These are phyloP conservation scores for Eulemur rufifrons DNA, from an alignment of 2,113 vertebrate species.

Conservation along the genomic window DNA sequence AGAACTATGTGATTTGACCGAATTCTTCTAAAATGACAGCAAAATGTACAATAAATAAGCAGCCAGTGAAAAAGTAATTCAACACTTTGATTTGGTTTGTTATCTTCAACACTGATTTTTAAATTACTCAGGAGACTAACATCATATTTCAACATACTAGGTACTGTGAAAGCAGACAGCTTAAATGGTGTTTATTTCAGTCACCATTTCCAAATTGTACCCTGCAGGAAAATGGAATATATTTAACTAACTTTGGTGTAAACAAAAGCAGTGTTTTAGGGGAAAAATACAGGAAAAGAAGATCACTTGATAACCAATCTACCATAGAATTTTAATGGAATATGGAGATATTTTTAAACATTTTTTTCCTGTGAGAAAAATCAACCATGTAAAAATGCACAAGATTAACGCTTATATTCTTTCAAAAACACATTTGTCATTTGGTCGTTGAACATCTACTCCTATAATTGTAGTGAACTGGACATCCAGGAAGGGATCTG, in stretches of 20 bases:
- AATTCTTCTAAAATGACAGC: constrained; percentile 31
- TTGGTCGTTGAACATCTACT: background rate
- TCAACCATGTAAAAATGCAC: background rate
- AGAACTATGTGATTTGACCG: background rate
- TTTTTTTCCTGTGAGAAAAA: constrained; percentile 33
- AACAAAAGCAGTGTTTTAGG: constrained; percentile 62
- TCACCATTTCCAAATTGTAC: constrained; percentile 63
- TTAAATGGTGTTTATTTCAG: constrained; percentile 67
- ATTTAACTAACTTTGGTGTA: constrained; percentile 70
- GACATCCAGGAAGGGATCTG: background rate
- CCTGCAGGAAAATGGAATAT: constrained; percentile 53
- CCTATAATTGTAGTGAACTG: background rate
- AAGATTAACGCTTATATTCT: constrained; percentile 23
- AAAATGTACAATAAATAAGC: constrained; percentile 32
- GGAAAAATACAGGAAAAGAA: background rate
- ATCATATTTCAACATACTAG: constrained; percentile 47
- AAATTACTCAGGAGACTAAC: constrained; percentile 67
- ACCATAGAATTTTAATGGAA: constrained; percentile 48
- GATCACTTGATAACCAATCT: constrained; percentile 50
- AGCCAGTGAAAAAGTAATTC: constrained; percentile 11
- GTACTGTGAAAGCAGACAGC: constrained; percentile 53
- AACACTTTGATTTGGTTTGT: constrained; percentile 60
- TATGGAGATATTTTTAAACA: constrained; percentile 19
- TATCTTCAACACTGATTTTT: constrained; percentile 58
- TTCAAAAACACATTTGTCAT: constrained; percentile 19